Percentiles rank a stretch among this genome's conserved stretches.
These are phyloP conservation scores for Orchestes rusci DNA, from an alignment of 2,888 invertebrate genomes.

Conservation along the genomic window DNA sequence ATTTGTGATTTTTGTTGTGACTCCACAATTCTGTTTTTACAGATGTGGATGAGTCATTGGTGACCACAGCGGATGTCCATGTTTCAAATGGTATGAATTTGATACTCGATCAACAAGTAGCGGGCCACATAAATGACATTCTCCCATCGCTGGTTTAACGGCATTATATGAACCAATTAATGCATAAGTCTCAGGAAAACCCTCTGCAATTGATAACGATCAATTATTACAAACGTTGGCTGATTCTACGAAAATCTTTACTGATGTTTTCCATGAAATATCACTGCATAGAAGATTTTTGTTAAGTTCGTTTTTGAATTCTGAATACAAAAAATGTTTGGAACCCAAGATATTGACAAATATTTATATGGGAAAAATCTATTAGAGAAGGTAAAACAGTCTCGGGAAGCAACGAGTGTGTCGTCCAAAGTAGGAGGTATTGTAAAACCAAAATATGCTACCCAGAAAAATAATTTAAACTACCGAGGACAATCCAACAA, in stretches of 20 bases:
- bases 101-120: neutral
- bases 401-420: constrained; percentile 4
- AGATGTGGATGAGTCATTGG: neutral
- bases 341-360: constrained; percentile 8
- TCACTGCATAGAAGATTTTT: constrained; percentile 8
- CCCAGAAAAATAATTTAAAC: constrained; percentile 6
- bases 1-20: neutral
- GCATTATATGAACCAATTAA: constrained; percentile 2
- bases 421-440: constrained; percentile 6
- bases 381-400: constrained; percentile 6
- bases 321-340: constrained; percentile 6
- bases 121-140: neutral
- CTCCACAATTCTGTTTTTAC: neutral
- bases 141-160: neutral
- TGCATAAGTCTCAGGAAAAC: constrained; percentile 1
- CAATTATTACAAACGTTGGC: neutral
- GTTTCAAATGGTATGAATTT: neutral
- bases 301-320: constrained; percentile 8
- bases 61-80: neutral
- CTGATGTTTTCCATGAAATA: constrained; percentile 4
- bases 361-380: constrained; percentile 7
- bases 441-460: constrained; percentile 6
- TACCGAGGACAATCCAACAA: constrained; percentile 4
- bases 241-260: neutral
- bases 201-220: neutral